phyloP scores from a whole-genome alignment of 2,797 vertebrate genomes.

The Notolabrus celidotus region DNA sequence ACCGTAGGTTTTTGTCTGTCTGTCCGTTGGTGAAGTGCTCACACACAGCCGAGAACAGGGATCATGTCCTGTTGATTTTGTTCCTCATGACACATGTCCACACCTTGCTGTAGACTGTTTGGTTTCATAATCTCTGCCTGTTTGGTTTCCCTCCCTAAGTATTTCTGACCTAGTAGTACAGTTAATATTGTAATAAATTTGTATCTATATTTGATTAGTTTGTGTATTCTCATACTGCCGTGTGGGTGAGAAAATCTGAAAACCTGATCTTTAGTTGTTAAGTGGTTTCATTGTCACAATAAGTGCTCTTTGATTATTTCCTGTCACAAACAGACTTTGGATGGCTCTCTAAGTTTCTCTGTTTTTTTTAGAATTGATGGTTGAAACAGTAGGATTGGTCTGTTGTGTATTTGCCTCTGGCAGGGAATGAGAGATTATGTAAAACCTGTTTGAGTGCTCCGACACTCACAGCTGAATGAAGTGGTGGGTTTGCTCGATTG shows the following conservation, averaged over 20 bases:
- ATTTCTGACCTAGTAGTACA: neutral
- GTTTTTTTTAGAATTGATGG: neutral
- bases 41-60: constrained; percentile 21
- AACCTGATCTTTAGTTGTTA: neutral
- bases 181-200: neutral
- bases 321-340: neutral
- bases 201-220: neutral
- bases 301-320: neutral
- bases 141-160: constrained; percentile 7
- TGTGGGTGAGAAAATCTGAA: neutral
- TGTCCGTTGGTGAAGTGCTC: neutral
- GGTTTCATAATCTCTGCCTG: constrained; percentile 2
- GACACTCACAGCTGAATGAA: constrained; percentile 4
- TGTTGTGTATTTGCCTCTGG: constrained; percentile 26
- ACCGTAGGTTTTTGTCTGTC: constrained; percentile 75
- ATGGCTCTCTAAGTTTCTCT: constrained; percentile 5
- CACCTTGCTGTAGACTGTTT: constrained; percentile 2
- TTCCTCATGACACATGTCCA: constrained; percentile 1
- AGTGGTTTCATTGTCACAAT: neutral
- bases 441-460: constrained; percentile 59
- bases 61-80: constrained; percentile 35
- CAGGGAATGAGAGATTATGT: constrained; percentile 25
- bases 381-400: neutral
- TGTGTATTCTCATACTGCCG: neutral
- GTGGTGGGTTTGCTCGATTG: constrained; percentile 2